These are phyloP conservation scores for Ochropleura plecta DNA, from an alignment of 2,888 invertebrate species.

Conservation along the genomic window DNA sequence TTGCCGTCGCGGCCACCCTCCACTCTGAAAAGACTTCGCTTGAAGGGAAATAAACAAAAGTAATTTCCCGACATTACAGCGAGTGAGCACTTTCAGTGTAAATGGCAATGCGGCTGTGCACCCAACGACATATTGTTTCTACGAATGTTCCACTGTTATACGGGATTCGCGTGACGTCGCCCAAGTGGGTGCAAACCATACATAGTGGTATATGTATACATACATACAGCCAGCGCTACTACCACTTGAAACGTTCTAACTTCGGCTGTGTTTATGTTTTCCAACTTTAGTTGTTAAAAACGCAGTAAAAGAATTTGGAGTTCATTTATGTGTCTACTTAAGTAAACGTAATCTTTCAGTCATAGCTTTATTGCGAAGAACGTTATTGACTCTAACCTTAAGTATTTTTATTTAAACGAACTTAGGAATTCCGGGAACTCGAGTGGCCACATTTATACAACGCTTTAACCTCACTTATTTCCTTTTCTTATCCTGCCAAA, in stretches of 20 bases:
- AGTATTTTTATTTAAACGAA: constrained; percentile 47
- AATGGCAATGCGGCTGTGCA: constrained; percentile 74
- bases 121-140: constrained; percentile 78
- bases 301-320: constrained; percentile 43
- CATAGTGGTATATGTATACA: constrained; percentile 48
- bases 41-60: constrained; percentile 74
- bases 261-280: constrained; percentile 35
- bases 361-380: constrained; percentile 29
- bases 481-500: constrained; percentile 60
- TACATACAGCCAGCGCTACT: constrained; percentile 13
- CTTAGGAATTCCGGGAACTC: constrained; percentile 45
- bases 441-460: constrained; percentile 55
- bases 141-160: constrained; percentile 74
- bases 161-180: constrained; percentile 77
- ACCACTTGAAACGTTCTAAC: constrained; percentile 50
- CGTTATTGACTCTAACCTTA: constrained; percentile 38
- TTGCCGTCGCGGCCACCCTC: constrained; percentile 56
- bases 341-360: constrained; percentile 32
- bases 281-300: constrained; percentile 51
- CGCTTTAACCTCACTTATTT: constrained; percentile 47
- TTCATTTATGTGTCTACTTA: constrained; percentile 47
- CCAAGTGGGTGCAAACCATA: constrained; percentile 65
- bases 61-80: constrained; percentile 73
- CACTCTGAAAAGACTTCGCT: constrained; percentile 66
- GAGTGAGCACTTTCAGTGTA: constrained; percentile 75